phyloP scores from a whole-genome alignment of 2,113 vertebrate species.

The Electrona antarctica region DNA sequence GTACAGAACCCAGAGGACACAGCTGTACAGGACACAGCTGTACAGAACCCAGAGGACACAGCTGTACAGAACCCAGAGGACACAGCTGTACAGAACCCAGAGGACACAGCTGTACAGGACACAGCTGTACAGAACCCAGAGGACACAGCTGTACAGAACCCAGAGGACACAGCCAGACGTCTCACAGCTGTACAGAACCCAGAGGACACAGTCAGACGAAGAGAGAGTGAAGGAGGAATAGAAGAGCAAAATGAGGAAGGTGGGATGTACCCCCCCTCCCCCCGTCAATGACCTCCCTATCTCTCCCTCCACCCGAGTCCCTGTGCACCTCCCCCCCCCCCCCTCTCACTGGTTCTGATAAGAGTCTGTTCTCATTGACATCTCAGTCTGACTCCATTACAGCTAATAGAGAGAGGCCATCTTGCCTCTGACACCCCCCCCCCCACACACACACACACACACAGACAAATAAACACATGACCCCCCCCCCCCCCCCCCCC shows the following conservation, averaged over 20 bases:
- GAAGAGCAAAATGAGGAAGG: neutral
- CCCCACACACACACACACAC: neutral
- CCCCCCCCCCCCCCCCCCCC: conserved; percentile 47
- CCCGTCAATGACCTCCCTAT: too few species aligned
- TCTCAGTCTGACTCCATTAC: conserved; percentile 63
- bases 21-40: too few species aligned
- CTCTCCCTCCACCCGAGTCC: too few species aligned
- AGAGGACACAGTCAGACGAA: neutral
- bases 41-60: neutral
- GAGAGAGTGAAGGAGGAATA: conserved; percentile 18
- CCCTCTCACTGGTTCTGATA: conserved; percentile 39
- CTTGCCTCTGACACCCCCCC: conserved; percentile 40
- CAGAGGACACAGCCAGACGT: neutral
- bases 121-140: neutral
- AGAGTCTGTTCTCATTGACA: conserved; percentile 53
- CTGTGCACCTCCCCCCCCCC: neutral
- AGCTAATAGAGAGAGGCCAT: conserved; percentile 64
- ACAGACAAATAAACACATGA: conserved; percentile 49
- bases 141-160: neutral
- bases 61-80: neutral
- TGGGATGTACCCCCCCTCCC: conserved; percentile 31
- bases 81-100: too few species aligned
- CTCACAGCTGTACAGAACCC: too few species aligned
- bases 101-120: too few species aligned
- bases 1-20: neutral